These are phyloP conservation scores for Rostratula benghalensis DNA, from an alignment of 2,113 vertebrate genomes.

Conservation along the genomic window DNA sequence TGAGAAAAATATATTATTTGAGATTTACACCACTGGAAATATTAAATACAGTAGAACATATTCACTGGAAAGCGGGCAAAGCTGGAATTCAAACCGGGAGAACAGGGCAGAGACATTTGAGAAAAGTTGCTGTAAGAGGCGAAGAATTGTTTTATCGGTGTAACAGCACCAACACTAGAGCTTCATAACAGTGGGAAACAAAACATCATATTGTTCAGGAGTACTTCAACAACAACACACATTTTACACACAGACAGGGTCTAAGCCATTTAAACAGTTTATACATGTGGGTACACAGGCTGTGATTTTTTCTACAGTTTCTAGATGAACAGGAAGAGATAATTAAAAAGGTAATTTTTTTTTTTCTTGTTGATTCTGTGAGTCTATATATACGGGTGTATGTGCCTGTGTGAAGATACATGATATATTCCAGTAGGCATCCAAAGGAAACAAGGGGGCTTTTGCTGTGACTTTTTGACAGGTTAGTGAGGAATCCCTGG, in stretches of 20 bases:
- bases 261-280: neutral
- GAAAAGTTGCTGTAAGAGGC: neutral
- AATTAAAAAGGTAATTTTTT: neutral
- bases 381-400: neutral
- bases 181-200: neutral
- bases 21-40: neutral
- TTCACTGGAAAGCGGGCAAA: neutral
- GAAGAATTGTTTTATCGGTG: neutral
- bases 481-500: neutral
- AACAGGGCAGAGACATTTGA: neutral
- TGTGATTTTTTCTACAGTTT: neutral
- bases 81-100: neutral
- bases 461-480: neutral
- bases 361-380: neutral
- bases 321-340: neutral
- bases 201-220: neutral
- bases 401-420: neutral
- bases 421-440: neutral
- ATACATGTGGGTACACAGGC: rapidly evolving
- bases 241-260: neutral
- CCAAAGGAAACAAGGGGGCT: neutral
- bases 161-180: neutral
- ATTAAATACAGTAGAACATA: neutral
- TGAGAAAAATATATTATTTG: neutral
- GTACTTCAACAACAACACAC: neutral